Evolutionary conservation across 2,113 vertebrate genomes (phyloP).

Genomic region (Oryzias javanicus): DNA sequence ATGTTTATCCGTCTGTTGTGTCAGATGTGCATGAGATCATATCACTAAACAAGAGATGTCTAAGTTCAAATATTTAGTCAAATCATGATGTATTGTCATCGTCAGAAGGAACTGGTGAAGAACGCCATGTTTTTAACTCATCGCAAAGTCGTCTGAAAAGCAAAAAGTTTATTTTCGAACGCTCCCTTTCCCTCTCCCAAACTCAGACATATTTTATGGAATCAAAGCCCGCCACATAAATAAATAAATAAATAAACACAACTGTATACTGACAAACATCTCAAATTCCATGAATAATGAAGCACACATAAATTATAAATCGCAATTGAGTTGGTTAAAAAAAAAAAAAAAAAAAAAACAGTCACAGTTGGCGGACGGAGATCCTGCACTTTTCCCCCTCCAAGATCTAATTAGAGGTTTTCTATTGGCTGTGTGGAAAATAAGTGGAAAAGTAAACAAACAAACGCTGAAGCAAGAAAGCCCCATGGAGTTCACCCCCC

Average conservation of each 20-base stretch:
- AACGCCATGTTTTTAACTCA: too few species aligned
- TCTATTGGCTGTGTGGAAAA: conserved; percentile 47
- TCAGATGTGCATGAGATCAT: too few species aligned
- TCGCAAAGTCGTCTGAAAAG: too few species aligned
- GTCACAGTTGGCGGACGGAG: conserved; percentile 47
- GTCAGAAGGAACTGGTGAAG: too few species aligned
- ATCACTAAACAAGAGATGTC: too few species aligned
- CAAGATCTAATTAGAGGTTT: conserved; percentile 67
- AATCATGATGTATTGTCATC: too few species aligned
- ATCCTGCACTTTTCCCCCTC: conserved; percentile 31
- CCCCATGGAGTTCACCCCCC: conserved; percentile 45
- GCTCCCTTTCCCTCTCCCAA: conserved; percentile 13
- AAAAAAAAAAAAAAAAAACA: conserved; percentile 6
- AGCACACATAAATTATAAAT: conserved; percentile 74
- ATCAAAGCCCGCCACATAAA: conserved; percentile 22
- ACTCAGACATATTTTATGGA: conserved; percentile 28
- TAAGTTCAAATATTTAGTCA: too few species aligned
- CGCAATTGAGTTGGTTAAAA: conserved; percentile 50
- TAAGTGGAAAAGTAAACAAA: conserved; percentile 33
- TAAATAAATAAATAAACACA: not conserved
- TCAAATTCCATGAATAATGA: conserved; percentile 68
- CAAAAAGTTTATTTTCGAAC: not conserved
- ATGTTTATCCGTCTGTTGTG: too few species aligned
- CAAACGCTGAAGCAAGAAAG: conserved; percentile 37
- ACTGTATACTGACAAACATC: conserved; percentile 34